Conservation (phyloP, 2,888 invertebrate species). For the Rhodophaea formosa region DNA sequence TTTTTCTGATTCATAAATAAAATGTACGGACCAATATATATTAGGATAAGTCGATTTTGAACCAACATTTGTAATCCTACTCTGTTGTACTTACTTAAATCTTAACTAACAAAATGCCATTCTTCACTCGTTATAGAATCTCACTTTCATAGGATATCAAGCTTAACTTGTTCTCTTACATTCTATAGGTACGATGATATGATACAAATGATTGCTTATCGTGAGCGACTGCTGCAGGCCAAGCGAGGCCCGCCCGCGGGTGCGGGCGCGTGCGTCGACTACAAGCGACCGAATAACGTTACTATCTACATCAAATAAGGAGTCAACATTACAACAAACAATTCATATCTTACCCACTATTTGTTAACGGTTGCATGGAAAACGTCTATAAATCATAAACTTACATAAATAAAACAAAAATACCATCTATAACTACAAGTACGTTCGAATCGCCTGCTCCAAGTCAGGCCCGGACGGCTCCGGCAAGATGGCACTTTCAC, state of each 20-base stretch:
- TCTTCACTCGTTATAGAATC: constrained; percentile 49
- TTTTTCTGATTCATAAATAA: background rate
- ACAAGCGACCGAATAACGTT: background rate
- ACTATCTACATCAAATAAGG: constrained; percentile 7
- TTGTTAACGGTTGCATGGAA: constrained; percentile 41
- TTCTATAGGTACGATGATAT: constrained; percentile 8
- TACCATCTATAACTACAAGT: constrained; percentile 2
- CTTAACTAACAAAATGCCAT: constrained; percentile 60
- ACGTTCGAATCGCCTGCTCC: background rate
- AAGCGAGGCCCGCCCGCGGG: background rate
- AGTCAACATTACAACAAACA: constrained; percentile 29
- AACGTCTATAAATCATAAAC: constrained; percentile 33
- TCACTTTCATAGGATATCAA: constrained; percentile 49
- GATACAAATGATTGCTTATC: background rate
- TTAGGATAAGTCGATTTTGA: constrained; percentile 15
- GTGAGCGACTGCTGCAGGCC: background rate
- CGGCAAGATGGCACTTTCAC: constrained; percentile 47
- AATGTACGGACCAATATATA: background rate
- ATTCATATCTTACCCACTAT: constrained; percentile 37
- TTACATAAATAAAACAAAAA: constrained; percentile 28
- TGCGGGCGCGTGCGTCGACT: background rate
- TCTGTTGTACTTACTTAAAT: constrained; percentile 42
- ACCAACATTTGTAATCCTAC: constrained; percentile 24
- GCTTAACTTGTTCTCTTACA: constrained; percentile 16
- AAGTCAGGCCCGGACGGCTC: constrained; percentile 32